Evolutionary conservation across 2,888 invertebrate genomes (phyloP), one percentile per base, ranked within the genome.

Genomic region (Drosophila nigricruria): DNA sequence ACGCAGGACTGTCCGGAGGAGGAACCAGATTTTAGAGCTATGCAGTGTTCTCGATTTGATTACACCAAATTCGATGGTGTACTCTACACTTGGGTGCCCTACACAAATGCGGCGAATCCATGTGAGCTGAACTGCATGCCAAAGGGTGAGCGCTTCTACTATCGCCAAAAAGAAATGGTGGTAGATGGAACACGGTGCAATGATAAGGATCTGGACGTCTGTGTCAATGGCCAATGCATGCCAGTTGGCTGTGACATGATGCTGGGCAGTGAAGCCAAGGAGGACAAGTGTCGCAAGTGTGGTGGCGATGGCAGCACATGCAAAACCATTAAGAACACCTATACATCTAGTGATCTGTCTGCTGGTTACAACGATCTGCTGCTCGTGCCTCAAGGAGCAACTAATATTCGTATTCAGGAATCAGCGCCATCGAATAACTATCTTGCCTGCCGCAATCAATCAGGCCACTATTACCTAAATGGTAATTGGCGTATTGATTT

Each of bases 81-180:
- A 57, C 95, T 94, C 83, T 97, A 98, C 93, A 95, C 96, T 82
- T 98, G 98, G 98, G 94, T 97, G 69, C 98, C 98, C 0, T 98
- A 97, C 92, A 96, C 95, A 45, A 97, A 96, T 90, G 97, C 96
- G 5, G 95, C 96, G 16, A 97, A 97, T 92, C 97, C 97, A 27
- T 99, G 99, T 93, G 98, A 98, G 92, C 94, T 99, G 87, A 98
- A 98, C 93, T 99, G 99, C 93, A 97, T 97, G 96, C 98, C 99
- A 0, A 95, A 95, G 70, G 97, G 96, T 1, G 97, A 97, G 91
- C 94, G 97, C 72, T 98, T 99, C 93, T 98, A 98, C 94, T 97
- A 96, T 93, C 95, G 97, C 20, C 97, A 98, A 91, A 96, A 95
- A 82, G 93, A 94, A 72, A 95, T 96, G 92, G 96, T 99, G 76